Base-by-base conservation (phyloP, 1,140 invertebrate species). In the Physella acuta region DNA sequence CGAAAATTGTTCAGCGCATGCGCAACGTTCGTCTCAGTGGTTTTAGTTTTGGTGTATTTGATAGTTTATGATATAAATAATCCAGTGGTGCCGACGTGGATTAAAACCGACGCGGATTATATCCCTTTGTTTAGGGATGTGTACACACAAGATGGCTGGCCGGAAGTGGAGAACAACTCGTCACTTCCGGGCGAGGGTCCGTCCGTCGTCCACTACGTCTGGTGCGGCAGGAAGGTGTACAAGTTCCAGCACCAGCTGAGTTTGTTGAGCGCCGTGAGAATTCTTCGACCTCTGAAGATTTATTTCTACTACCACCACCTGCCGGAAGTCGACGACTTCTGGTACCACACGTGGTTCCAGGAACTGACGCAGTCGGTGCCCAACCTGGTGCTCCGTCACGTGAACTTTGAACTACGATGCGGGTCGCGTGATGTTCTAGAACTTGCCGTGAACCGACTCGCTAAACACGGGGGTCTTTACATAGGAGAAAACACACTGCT, bases 331-430 rank as follows among this genome's bases (percentile, higher is more conserved):
- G 71, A 73, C 62, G 20, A 37, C 4, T n/a, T 24, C 14, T n/a
- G 36, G 28, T 73, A 73, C 63, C 36, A 73, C 63, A 39, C 34
- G n/a, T 73, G 68, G 68, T 69, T 73, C 30, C 34, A 53, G 36
- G 67, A 69, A 31, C 60, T 72, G 58, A 69, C 52, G 52, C 52
- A 70, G 55, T 61, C 60, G n/a, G 20, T 72, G 16, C 67, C 71
- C n/a, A 39, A 26, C 34, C n/a, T 72, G 26, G 67, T 70, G 30
- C 60, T 72, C 11, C 68, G 68, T 1, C 30, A 39, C 31, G 24
- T 33, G n/a, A 4, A 3, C 0, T 31, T n/a, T 2, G n/a, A 30
- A 2, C 67, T 30, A 1, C 20, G 28, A 2, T 59, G 62, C 14
- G 59, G 60, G 11, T 55, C 59, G 11, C 1, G 17, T 0, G 31